Base-by-base conservation (phyloP, 2,113 vertebrate species). In the Actenoides lindsayi region DNA sequence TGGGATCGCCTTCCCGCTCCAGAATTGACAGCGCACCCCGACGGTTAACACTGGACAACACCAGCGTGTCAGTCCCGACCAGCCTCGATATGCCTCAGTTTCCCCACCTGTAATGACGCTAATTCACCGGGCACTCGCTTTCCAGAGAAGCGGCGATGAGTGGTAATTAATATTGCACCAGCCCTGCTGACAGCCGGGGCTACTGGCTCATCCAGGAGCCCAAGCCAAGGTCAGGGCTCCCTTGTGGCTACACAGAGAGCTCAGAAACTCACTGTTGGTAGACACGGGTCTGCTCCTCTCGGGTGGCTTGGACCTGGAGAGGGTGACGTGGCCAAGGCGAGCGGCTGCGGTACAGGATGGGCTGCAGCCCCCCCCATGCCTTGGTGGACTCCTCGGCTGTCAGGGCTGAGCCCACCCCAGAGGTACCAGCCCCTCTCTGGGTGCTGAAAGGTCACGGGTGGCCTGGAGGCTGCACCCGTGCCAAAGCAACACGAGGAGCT, bases 371-470 rank as follows among this genome's bases (percentile, higher is more conserved):
- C 69, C 60, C 16, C 23, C 39, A 2, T 1, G 15, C 25, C 8
- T 31, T 0, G 2, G 11, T 8, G 77, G 16, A 44, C 20, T 27
- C 44, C 39, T 4, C 4, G 48, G 65, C 44, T 39, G 20, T 16
- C 63, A 19, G 18, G 73, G 60, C 6, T 33, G 57, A 63, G 57
- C 31, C 2, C 2, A 54, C 6, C 42, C 39, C 0, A 2, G 59
- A 35, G 31, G 62, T 85, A 84, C 80, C 76, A 31, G 30, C 28
- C 18, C 56, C 0, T 0, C 53, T 83, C 57, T 6, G n/a, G 70
- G 56, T 0, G 0, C 60, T 44, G 82, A 62, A 37, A 71, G 53
- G 41, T 35, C 41, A 19, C 0, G 3, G 50, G 3, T 59, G 80
- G 64, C 80, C 89, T 11, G 1, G 3, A n/a, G 64, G 76, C 86